Conservation (phyloP, 2,888 invertebrate species). For the Nebria brevicollis region DNA sequence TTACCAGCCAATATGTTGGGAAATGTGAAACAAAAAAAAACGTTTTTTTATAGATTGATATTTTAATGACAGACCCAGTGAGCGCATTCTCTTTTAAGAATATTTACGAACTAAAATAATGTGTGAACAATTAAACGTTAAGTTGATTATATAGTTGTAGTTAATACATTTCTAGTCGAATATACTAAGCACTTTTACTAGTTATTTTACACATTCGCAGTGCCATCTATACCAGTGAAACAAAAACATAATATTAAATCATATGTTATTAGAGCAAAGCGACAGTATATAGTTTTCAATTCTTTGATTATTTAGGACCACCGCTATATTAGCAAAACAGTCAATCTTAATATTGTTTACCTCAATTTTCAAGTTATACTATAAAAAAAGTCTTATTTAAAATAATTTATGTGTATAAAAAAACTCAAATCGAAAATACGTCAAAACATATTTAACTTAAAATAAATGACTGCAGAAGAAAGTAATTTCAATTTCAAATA, state of each 20-base stretch:
- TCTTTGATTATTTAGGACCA: not conserved
- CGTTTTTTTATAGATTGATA: not conserved
- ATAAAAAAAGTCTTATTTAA: not conserved
- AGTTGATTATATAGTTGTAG: not conserved
- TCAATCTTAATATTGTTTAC: not conserved
- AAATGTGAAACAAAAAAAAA: not conserved
- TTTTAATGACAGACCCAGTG: not conserved
- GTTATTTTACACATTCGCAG: not conserved
- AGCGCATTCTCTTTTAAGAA: not conserved
- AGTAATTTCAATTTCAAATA: not conserved
- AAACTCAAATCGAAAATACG: not conserved
- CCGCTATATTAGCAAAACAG: not conserved
- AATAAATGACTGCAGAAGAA: not conserved
- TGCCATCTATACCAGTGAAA: not conserved
- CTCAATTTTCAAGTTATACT: not conserved
- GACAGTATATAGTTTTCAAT: not conserved
- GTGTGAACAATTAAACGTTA: not conserved
- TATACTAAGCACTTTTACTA: not conserved
- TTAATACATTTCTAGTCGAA: not conserved
- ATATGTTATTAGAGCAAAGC: not conserved
- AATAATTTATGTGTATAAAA: too few relatives aligned
- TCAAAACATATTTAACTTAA: not conserved
- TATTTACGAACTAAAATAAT: not conserved
- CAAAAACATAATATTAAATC: not conserved
- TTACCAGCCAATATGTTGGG: not conserved